These are phyloP conservation scores for Cheilosia impressa DNA, from an alignment of 2,888 invertebrate species.

Conservation along the genomic window DNA sequence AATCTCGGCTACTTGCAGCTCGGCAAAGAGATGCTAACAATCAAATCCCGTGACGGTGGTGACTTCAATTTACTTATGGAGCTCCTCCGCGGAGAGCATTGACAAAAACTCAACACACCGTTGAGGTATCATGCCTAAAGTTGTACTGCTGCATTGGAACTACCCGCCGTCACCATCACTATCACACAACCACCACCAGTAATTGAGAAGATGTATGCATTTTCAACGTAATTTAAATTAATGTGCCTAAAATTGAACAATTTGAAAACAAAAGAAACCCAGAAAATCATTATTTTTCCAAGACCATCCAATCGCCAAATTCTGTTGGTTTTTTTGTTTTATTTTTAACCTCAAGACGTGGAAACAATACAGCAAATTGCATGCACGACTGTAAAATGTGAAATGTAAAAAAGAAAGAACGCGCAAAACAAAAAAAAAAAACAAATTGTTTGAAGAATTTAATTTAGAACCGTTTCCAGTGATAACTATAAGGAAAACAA, in stretches of 20 bases:
- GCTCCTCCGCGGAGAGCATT: slow-evolving; percentile 96
- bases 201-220: slow-evolving; percentile 33
- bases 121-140: slow-evolving; percentile 63
- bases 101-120: slow-evolving; percentile 80
- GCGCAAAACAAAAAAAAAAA: background rate
- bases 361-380: slow-evolving; percentile 25
- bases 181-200: slow-evolving; percentile 23
- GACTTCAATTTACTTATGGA: slow-evolving; percentile 98
- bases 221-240: slow-evolving; percentile 46
- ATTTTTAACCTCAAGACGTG: slow-evolving; percentile 41
- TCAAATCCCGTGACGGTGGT: slow-evolving; percentile 94
- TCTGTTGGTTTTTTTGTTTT: slow-evolving; percentile 15
- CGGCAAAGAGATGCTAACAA: slow-evolving; percentile 95
- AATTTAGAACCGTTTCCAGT: slow-evolving; percentile 57
- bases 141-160: slow-evolving; percentile 17
- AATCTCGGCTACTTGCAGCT: slow-evolving; percentile 85
- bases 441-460: background rate
- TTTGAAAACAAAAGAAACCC: slow-evolving; percentile 47
- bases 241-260: slow-evolving; percentile 74
- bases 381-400: slow-evolving; percentile 62
- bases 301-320: slow-evolving; percentile 60
- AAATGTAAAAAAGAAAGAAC: slow-evolving; percentile 30
- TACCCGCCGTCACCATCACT: slow-evolving; percentile 50
- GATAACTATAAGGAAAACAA: slow-evolving; percentile 47
- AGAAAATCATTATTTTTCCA: slow-evolving; percentile 33